Conservation (phyloP, 1,140 invertebrate genomes). For the Agrypnia vestita region DNA sequence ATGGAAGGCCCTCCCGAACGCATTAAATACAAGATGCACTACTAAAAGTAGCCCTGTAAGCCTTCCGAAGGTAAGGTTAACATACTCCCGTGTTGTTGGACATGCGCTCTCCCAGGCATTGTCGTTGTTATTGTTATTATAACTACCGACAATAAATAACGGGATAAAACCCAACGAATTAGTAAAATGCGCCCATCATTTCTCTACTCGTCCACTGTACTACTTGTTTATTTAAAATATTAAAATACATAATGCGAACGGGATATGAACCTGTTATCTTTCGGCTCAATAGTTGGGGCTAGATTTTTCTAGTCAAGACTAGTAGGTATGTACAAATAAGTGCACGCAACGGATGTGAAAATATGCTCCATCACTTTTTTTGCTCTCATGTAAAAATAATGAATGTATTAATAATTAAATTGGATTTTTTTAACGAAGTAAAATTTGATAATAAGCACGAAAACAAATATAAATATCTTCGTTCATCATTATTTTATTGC, state of each 20-base stretch:
- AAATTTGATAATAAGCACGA: too few relatives aligned
- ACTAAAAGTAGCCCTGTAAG: slow-evolving; percentile 47
- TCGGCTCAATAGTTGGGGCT: slow-evolving; percentile 32
- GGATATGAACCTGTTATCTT: slow-evolving; percentile 58
- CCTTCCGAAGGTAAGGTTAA: slow-evolving; percentile 37
- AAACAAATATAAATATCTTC: too few relatives aligned
- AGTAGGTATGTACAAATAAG: not conserved
- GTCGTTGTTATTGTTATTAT: slow-evolving; percentile 48
- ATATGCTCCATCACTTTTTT: not conserved
- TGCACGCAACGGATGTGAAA: not conserved
- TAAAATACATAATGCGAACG: slow-evolving; percentile 49
- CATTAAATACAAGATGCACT: slow-evolving; percentile 53
- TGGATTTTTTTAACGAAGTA: too few relatives aligned
- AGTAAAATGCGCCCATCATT: slow-evolving; percentile 58
- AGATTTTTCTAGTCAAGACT: slow-evolving; percentile 2
- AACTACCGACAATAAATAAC: slow-evolving; percentile 60
- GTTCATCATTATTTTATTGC: too few relatives aligned
- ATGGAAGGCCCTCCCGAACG: slow-evolving; percentile 58
- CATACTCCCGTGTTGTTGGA: slow-evolving; percentile 58
- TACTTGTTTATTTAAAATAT: slow-evolving; percentile 61
- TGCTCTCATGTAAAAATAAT: too few relatives aligned
- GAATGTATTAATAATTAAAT: too few relatives aligned
- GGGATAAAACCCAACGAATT: slow-evolving; percentile 61
- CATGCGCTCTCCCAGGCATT: slow-evolving; percentile 53
- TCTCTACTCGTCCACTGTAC: slow-evolving; percentile 40